Conservation (phyloP, 92 coral and sea anemone genomes). For the Metridium senile region DNA sequence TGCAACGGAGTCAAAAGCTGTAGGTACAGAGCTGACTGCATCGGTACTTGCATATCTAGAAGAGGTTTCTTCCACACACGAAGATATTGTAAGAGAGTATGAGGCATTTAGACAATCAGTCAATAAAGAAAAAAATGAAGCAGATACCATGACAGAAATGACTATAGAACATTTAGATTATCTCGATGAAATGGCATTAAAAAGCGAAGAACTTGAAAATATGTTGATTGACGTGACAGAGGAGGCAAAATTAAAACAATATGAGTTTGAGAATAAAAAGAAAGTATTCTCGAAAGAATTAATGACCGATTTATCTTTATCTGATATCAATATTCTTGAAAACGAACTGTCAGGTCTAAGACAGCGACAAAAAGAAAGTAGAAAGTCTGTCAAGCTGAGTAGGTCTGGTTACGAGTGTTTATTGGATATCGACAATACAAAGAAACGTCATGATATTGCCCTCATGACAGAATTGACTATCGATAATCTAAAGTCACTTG, state of each 20-base stretch:
- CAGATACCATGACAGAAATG: slow-evolving; percentile 63
- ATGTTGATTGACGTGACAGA: slow-evolving; percentile 16
- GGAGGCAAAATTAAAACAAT: slow-evolving; percentile 13
- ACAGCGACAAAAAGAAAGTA: slow-evolving; percentile 4
- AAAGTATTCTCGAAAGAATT: slow-evolving; percentile 9
- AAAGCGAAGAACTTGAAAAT: slow-evolving; percentile 28
- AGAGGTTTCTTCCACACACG: slow-evolving; percentile 61
- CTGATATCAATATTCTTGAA: slow-evolving; percentile 39
- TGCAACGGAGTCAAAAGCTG: slow-evolving; percentile 38
- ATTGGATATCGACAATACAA: slow-evolving; percentile 27
- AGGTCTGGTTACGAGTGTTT: slow-evolving; percentile 36
- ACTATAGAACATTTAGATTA: slow-evolving; percentile 66
- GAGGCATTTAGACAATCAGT: slow-evolving; percentile 47
- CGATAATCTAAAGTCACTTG: slow-evolving; percentile 62
- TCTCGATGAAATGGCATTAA: slow-evolving; percentile 58
- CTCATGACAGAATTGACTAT: slow-evolving; percentile 77
- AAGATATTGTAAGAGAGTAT: slow-evolving; percentile 51
- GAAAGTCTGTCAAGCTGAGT: slow-evolving; percentile 21
- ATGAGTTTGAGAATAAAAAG: slow-evolving; percentile 2
- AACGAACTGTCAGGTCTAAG: slow-evolving; percentile 20
- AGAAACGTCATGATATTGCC: slow-evolving; percentile 32
- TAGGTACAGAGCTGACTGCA: slow-evolving; percentile 64
- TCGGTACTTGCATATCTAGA: slow-evolving; percentile 64
- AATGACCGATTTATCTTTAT: slow-evolving; percentile 51
- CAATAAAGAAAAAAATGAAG: slow-evolving; percentile 29